Base-by-base conservation (phyloP, 2,888 invertebrate species). In the Cantharis lateralis region DNA sequence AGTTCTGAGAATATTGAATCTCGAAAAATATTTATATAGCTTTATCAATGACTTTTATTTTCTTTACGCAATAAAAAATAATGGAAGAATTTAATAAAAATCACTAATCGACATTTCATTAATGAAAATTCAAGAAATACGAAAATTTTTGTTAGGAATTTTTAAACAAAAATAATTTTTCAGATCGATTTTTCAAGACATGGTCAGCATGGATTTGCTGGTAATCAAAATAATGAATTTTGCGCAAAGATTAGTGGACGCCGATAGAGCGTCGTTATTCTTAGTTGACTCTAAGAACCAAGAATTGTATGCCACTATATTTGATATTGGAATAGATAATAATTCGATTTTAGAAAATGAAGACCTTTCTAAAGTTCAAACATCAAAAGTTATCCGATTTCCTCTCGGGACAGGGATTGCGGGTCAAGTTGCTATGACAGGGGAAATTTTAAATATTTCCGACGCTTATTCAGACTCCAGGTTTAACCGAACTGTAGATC, bases 161-260 rank as follows among this genome's bases (percentile, higher is more conserved):
- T 48, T n/a, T 48, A 48, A n/a, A n/a, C n/a, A 48, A 48, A 48
- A 1, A n/a, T n/a, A 13, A 32, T 4, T 48, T 87, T 89, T 61
- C 88, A 95, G 95, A 86, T 94, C 94, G 10, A 95, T 96, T 84
- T 96, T 96, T 85, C 95, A 96, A 89, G 95, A 96, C 84, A 96
- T 96, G 91, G 93, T 95, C 68, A 95, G 94, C 80, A 93, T 96
- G 90, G 95, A 96, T 82, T 91, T 92, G 76, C 90, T 96, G 0
- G 95, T 96, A 32, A 93, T 94, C 86, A 94, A 95, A 85, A 94
- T 96, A 77, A 93, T 96, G 91, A 94, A 95, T 85, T 95, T 94
- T 85, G 95, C 95, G 0, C 95, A 95, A 86, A 91, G 92, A 64
- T 88, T 96, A 7, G 96, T 96, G 9, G 93, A 93, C 82, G 96